Percentiles rank a stretch among this genome's conserved stretches.
phyloP scores from a whole-genome alignment of 2,888 invertebrate species.

The Pammene aurita region DNA sequence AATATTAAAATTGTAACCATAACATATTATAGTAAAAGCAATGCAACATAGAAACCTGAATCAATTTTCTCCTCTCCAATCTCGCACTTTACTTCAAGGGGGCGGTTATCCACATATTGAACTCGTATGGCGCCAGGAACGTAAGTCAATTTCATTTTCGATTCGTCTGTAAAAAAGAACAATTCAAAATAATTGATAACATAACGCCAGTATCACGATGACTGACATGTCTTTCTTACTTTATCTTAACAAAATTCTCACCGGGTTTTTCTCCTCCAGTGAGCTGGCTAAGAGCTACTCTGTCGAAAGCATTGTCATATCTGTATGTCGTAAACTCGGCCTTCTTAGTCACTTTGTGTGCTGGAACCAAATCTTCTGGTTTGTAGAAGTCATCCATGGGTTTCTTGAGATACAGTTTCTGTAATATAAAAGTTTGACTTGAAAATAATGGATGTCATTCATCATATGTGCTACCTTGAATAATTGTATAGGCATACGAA shows the following conservation, averaged over 20 bases:
- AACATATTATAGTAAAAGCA: background rate
- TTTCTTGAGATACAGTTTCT: slow-evolving; percentile 72
- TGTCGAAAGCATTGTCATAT: slow-evolving; percentile 69
- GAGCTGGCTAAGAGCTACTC: slow-evolving; percentile 70
- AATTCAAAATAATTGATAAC: background rate
- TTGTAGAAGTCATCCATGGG: slow-evolving; percentile 67
- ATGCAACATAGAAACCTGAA: slow-evolving; percentile 42
- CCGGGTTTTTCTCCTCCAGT: slow-evolving; percentile 68
- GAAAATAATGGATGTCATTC: no score
- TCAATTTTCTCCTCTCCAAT: slow-evolving; percentile 71
- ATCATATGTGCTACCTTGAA: no score
- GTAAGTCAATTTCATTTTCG: slow-evolving; percentile 65
- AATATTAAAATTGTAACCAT: no score
- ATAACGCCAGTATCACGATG: background rate
- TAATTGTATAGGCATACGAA: no score
- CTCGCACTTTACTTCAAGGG: slow-evolving; percentile 60
- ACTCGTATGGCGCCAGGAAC: slow-evolving; percentile 67
- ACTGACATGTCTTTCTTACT: no score
- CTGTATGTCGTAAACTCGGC: slow-evolving; percentile 60
- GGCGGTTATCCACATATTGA: slow-evolving; percentile 59
- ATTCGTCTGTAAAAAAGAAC: slow-evolving; percentile 57
- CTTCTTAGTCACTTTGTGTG: slow-evolving; percentile 59
- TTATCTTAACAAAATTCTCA: slow-evolving; percentile 43
- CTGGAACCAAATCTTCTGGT: slow-evolving; percentile 58
- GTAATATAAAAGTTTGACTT: background rate